Evolutionary conservation across 2,888 invertebrate genomes (phyloP).

Genomic region (Arrhopalites spinosus): DNA sequence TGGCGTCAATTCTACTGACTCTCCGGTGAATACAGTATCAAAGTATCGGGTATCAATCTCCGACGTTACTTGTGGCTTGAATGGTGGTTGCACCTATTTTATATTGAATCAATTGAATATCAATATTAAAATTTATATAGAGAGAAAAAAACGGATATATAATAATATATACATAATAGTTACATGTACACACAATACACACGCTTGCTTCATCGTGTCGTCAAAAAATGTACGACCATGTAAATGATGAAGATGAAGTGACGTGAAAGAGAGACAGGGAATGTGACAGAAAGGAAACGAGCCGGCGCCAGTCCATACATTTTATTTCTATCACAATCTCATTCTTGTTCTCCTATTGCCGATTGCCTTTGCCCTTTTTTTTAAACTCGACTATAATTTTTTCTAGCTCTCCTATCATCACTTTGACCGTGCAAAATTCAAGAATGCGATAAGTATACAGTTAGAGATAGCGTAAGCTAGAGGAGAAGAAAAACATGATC

Average conservation of each 20-base stretch:
- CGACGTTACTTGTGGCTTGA: conserved; percentile 89
- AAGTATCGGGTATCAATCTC: conserved; percentile 98
- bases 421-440: too few relatives aligned
- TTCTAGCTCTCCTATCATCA: too few relatives aligned
- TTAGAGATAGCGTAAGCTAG: too few relatives aligned
- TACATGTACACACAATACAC: too few relatives aligned
- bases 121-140: neutral
- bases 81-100: conserved; percentile 83
- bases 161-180: neutral
- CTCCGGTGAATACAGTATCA: conserved; percentile 97
- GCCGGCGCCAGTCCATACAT: neutral
- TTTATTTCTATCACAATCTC: neutral
- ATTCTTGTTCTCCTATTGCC: neutral
- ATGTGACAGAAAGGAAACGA: neutral
- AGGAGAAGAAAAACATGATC: too few relatives aligned
- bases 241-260: neutral
- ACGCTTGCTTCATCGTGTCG: neutral
- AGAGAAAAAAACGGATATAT: neutral
- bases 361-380: neutral
- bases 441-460: too few relatives aligned
- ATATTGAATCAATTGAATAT: neutral
- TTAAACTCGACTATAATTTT: neutral
- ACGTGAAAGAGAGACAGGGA: neutral
- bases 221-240: conserved; percentile 1
- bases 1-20: conserved; percentile 94